Evolutionary conservation across 2,888 invertebrate species (phyloP), one percentile per base, ranked within the genome.

Genomic region (Orthosia cruda): DNA sequence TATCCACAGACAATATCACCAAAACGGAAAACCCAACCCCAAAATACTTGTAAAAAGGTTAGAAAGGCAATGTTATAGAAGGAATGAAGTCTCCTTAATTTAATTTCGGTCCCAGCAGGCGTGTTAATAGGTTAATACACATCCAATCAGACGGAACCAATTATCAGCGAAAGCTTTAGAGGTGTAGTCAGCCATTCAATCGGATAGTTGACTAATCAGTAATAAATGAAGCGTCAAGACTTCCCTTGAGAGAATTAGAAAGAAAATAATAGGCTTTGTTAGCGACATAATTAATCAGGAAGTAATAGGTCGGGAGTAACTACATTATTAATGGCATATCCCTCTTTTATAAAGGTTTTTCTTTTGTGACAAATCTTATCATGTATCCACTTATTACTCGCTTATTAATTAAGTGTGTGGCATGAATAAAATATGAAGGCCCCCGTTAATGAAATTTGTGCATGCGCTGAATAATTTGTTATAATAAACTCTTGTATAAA

Each of bases 231-330:
- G 84, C 69, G 65, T 71, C 76, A 67, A 63, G 65, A 69, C 65
- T 54, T 11, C 23, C 59, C 67, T 59, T 69, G 69, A 61, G 77
- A 66, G 69, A 75, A 75, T 78, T 67, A 79, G 67, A 77, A 83
- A 85, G 78, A 87, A 87, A 87, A 78, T 86, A 88, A 86, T 77
- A 84, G 84, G 83, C 84, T 86, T 88, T 88, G 88, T 78, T 82
- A 78, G 85, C 86, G 90, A 91, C 91, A 89, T 89, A 89, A 91
- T 92, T 92, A 91, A 91, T 92, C 88, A 89, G 84, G 82, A 85
- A 85, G 84, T 87, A 92, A 91, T 89, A 88, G 89, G 80, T 77
- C 71, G 86, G 81, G 79, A 86, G 87, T 85, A 89, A 89, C 86
- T 86, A 85, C 83, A 84, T 89, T 90, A 91, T 92, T 91, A 90